Evolutionary conservation across 2,113 vertebrate genomes (phyloP).

Genomic region (Phainopepla nitens): DNA sequence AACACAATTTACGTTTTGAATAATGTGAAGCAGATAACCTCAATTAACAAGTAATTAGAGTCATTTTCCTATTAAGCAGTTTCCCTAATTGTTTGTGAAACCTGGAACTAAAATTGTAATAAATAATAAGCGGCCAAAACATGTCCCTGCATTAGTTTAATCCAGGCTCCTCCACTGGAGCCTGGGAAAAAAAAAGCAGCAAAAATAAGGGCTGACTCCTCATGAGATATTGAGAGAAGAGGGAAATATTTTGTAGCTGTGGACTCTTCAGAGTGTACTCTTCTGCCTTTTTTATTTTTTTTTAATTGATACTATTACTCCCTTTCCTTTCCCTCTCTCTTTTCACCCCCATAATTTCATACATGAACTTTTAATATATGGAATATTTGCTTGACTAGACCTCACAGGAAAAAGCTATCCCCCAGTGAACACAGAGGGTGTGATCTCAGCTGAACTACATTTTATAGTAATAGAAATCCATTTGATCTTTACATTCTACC

Average conservation of each 20-base stretch:
- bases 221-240: background rate
- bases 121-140: constrained; percentile 57
- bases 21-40: constrained; percentile 64
- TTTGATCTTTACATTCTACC: background rate
- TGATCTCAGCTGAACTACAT: background rate
- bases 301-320: background rate
- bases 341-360: background rate
- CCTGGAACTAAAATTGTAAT: constrained; percentile 65
- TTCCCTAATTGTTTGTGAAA: constrained; percentile 71
- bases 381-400: background rate
- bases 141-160: constrained; percentile 11
- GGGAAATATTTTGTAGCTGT: background rate
- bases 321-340: background rate
- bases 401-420: background rate
- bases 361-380: background rate
- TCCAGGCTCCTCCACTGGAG: background rate
- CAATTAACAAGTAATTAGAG: constrained; percentile 69
- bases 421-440: background rate
- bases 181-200: background rate
- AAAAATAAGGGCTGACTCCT: background rate
- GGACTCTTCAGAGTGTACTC: background rate
- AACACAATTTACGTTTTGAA: constrained; percentile 67
- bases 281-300: background rate
- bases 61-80: constrained; percentile 65
- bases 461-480: background rate